Base-by-base conservation (phyloP, 2,113 vertebrate genomes). In the Tetraodon nigroviridis region DNA sequence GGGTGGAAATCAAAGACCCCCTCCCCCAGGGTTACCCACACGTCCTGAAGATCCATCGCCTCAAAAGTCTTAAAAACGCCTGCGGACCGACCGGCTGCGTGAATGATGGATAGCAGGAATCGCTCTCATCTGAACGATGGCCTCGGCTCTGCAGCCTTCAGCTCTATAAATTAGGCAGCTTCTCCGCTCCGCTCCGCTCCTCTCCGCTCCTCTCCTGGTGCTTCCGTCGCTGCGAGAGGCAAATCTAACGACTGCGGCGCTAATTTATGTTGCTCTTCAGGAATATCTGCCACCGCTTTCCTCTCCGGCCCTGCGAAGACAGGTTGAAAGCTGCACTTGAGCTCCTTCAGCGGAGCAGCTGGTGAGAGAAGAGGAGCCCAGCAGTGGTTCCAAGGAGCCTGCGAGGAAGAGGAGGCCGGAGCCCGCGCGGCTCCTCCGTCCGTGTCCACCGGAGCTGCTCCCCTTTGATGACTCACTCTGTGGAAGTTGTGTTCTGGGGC, bases 111-210 rank as follows among this genome's bases (percentile, higher is more conserved):
- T 83, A 49, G 66, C 70, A 19, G 24, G 57, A 72, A 75, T 79
- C 75, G 16, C 70, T 64, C 66, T 86, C 69, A 65, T 82, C 71
- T 79, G 84, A 87, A 84, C 73, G 77, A 86, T 84, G 75, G 75
- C 73, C 18, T 63, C 51, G 73, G 66, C 75, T 79, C 80, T 82
- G 18, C 46, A 76, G 51, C 75, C 65, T 48, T 49, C 1, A 59
- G 74, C 69, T 80, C 73, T 67, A 85, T 85, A 82, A 83, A 85
- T 86, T 76, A 76, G 10, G 62, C 49, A 53, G 62, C 65, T 21
- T n/a, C n/a, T n/a, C n/a, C n/a, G n/a, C n/a, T n/a, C n/a, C n/a
- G n/a, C n/a, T n/a, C n/a, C n/a, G n/a, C n/a, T n/a, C n/a, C n/a
- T n/a, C n/a, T n/a, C n/a, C n/a, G n/a, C n/a, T n/a, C n/a, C n/a